Evolutionary conservation across 2,113 vertebrate genomes (phyloP), one percentile per base, ranked within the genome.

Genomic region (Oncorhynchus mykiss): DNA sequence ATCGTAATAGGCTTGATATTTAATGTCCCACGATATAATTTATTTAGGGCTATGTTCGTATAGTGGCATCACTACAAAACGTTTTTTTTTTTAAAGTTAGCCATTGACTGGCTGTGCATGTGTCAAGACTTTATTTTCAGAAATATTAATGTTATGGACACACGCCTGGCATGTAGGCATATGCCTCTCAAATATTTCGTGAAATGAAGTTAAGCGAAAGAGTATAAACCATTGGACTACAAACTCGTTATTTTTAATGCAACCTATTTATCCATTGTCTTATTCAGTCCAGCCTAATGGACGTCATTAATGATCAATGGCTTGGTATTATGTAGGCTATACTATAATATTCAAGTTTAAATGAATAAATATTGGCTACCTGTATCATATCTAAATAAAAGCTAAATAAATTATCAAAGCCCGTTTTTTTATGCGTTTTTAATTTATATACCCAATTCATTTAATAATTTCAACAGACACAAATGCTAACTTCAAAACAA

Each of bases 401-500:
- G 5, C 7, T 22, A 14, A 62, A 62, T 62, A 62, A n/a, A 62
- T 62, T 0, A 62, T 62, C 59, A 22, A 22, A 9, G 18, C 5
- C 59, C 13, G 39, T 45, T 45, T 62, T 62, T 62, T 22, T 7
- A 16, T 62, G 59, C 7, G 59, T n/a, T 62, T 4, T n/a, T 62
- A 5, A 62, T 14, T 16, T 57, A 57, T 45, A 20, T 18, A 22
- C 7, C 59, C 59, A 62, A 24, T 2, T 62, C 6, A 62, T 24
- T 62, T 62, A 8, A 29, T 29, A 66, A 66, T 66, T 66, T 66
- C n/a, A 70, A 70, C 16, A 59, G 48, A 73, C 67, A 66, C 45
- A 71, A 70, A 73, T 24, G 14, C 8, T 29, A 75, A 70, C 67
- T 64, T 18, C 22, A 60, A 11, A 75, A 77, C 81, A 87, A 83